Base-by-base conservation (phyloP, 1,140 invertebrate species). In the Saccostrea cuccullata region DNA sequence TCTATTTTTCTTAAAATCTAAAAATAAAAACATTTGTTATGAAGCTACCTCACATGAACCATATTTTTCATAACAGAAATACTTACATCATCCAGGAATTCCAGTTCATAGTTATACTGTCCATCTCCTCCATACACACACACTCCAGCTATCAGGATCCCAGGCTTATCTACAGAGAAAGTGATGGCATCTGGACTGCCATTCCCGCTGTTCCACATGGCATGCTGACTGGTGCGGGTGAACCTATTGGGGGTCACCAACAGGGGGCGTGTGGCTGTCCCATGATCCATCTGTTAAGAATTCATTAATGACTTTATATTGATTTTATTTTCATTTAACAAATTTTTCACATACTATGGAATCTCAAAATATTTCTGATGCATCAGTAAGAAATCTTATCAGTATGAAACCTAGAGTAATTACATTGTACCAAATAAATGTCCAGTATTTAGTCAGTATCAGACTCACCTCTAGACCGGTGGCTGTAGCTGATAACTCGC, bases 171-270 rank as follows among this genome's bases (percentile, higher is more conserved):
- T 11, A 99, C 98, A 23, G 97, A 97, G 93, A 99, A 99, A 91
- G 98, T 98, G 92, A 99, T 98, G 6, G 98, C 98, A 95, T 99
- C 99, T 0, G 98, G 98, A 36, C 98, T 98, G 56, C 98, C 98
- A 95, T 98, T 98, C 4, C 98, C 98, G 2, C 98, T 99, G 93
- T 99, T 99, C 99, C 99, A 99, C 2, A 98, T 98, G 64, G 98
- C 96, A 60, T 97, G 97, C 92, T 97, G 96, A 94, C 98, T 98
- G 13, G 97, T 97, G 85, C 98, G 96, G 11, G 97, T 97, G 94
- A 99, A 99, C 26, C 98, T 96, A 40, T 97, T 98, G 0, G 98
- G 98, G 3, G 98, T 98, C 64, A 97, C 96, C 82, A 98, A 97
- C 89, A 98, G 95, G 6, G 94, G 94, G 8, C 93, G 91, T 2